A percentile compares a stretch with the other conserved stretches of the same genome.
Conservation (phyloP, 2,797 vertebrate genomes). For the Numenius phaeopus region DNA sequence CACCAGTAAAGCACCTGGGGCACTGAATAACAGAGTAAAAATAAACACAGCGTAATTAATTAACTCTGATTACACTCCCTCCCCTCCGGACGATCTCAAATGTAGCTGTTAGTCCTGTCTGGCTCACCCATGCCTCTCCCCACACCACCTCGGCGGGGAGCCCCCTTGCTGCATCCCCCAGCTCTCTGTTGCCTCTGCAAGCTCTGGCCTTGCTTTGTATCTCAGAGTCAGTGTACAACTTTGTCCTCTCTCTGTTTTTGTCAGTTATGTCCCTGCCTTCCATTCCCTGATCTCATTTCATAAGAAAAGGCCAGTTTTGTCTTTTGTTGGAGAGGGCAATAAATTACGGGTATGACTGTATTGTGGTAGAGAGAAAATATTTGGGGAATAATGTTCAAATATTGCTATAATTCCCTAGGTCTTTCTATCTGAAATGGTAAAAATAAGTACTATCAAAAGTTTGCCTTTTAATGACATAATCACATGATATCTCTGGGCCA, state of each 20-base stretch:
- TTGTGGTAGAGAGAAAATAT: background rate
- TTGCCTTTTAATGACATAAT: background rate
- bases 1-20: conserved; percentile 65
- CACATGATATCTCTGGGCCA: background rate
- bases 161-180: background rate
- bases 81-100: background rate
- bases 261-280: background rate
- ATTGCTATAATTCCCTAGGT: background rate
- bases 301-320: background rate
- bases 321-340: background rate
- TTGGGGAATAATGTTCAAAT: background rate
- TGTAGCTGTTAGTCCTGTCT: background rate
- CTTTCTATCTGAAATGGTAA: background rate
- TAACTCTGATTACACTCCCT: conserved; percentile 53
- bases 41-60: conserved; percentile 61
- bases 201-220: background rate
- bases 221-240: rapidly evolving
- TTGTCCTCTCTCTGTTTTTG: background rate
- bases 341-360: background rate
- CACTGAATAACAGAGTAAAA: conserved; percentile 58
- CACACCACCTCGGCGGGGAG: background rate
- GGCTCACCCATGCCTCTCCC: background rate
- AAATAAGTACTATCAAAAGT: background rate
- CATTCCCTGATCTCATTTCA: background rate
- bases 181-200: background rate